A percentile compares a stretch with the other conserved stretches of the same genome.
Conservation (phyloP, 1,140 invertebrate species). For the Coelopa frigida region DNA sequence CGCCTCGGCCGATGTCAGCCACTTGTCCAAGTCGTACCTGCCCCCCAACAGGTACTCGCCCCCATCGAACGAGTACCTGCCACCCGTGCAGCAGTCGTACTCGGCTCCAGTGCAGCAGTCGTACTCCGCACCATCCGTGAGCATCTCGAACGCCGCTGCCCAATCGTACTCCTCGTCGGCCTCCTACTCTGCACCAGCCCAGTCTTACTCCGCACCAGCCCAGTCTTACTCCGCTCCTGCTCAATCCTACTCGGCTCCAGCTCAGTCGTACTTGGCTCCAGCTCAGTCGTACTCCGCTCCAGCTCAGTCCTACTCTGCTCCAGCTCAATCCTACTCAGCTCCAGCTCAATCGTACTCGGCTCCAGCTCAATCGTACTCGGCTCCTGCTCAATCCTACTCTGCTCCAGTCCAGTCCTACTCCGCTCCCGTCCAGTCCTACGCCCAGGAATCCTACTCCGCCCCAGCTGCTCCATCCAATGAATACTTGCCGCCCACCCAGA, state of each 20-base stretch:
- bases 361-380: background rate
- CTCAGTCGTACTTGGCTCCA: conserved; percentile 9
- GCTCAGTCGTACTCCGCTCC: conserved; percentile 12
- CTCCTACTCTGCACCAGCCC: conserved; percentile 12
- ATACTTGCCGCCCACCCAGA: conserved; percentile 17
- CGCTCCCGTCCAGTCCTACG: conserved; percentile 10
- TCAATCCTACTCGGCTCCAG: conserved; percentile 19
- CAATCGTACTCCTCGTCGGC: background rate
- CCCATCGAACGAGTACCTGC: conserved; percentile 29
- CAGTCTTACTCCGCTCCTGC: conserved; percentile 23
- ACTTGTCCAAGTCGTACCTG: conserved; percentile 29
- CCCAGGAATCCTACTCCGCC: conserved; percentile 15
- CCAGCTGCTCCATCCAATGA: background rate
- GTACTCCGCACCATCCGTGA: conserved; percentile 20
- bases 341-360: conserved; percentile 20
- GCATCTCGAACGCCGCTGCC: background rate
- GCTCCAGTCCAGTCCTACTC: conserved; percentile 18
- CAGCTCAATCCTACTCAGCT: conserved; percentile 8
- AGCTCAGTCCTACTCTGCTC: conserved; percentile 15
- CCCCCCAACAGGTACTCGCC: conserved; percentile 15
- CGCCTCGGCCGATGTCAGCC: conserved; percentile 39
- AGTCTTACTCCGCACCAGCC: conserved; percentile 21
- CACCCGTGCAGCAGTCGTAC: conserved; percentile 14
- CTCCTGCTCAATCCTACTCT: conserved; percentile 9
- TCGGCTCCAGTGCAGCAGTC: conserved; percentile 13